A percentile compares a stretch with the other conserved stretches of the same genome.
phyloP scores from a whole-genome alignment of 2,797 vertebrate species.

The Aldrovandia affinis region DNA sequence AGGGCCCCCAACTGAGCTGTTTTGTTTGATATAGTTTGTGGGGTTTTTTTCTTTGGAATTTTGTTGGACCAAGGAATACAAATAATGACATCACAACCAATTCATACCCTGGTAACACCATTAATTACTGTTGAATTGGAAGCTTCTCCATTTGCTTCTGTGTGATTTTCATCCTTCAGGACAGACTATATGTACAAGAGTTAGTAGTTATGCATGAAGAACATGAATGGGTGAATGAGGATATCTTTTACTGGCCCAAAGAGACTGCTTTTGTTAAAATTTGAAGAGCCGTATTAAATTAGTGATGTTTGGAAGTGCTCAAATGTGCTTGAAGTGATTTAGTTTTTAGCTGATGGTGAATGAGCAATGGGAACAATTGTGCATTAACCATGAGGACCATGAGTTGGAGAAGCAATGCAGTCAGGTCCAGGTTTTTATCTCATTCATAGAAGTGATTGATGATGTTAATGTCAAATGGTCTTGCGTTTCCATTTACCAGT shows the following conservation, averaged over 20 bases:
- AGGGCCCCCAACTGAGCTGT: background rate
- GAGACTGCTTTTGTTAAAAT: constrained; percentile 16
- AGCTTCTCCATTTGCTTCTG: constrained; percentile 58
- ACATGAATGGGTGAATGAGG: background rate
- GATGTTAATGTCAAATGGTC: constrained; percentile 59
- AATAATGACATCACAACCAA: constrained; percentile 9
- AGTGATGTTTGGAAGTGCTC: constrained; percentile 11
- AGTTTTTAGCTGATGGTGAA: background rate
- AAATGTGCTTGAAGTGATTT: constrained; percentile 22
- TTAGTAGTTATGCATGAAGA: constrained; percentile 17
- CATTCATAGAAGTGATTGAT: constrained; percentile 47
- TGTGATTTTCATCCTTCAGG: constrained; percentile 60
- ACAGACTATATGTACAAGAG: constrained; percentile 70
- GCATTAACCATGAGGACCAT: constrained; percentile 1
- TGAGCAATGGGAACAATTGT: constrained; percentile 15
- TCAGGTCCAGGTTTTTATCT: background rate
- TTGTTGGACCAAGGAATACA: background rate
- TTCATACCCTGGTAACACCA: background rate
- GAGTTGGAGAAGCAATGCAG: constrained; percentile 4
- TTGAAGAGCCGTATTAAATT: constrained; percentile 48
- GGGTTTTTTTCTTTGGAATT: background rate
- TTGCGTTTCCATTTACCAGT: constrained; percentile 61
- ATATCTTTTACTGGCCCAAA: background rate
- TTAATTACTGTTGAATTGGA: constrained; percentile 67
- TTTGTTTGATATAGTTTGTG: constrained; percentile 1